phyloP scores from a whole-genome alignment of 2,888 invertebrate species.

The Nymphalis c-album region DNA sequence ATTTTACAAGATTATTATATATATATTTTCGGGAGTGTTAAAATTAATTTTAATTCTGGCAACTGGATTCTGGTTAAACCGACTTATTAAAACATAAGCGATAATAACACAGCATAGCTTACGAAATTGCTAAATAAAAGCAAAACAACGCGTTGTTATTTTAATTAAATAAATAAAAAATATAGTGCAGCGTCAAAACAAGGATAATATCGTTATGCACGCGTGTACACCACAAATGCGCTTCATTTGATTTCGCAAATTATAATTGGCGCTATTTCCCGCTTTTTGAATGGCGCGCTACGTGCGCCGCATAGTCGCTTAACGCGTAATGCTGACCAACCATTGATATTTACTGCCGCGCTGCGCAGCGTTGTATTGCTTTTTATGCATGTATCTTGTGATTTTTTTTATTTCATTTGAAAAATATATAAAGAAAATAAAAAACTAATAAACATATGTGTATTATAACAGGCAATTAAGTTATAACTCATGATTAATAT shows the following conservation, averaged over 20 bases:
- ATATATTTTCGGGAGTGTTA: no score
- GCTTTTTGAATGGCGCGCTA: slow-evolving; percentile 55
- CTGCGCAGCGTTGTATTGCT: background rate
- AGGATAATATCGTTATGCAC: slow-evolving; percentile 22
- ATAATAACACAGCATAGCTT: no score
- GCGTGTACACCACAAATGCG: slow-evolving; percentile 36
- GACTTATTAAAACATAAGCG: no score
- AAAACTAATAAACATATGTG: background rate
- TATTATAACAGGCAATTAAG: background rate
- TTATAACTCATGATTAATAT: background rate
- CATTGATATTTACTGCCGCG: slow-evolving; percentile 16
- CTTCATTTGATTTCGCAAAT: slow-evolving; percentile 60
- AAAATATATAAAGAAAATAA: background rate
- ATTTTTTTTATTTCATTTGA: background rate
- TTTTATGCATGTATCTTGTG: background rate
- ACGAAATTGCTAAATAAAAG: background rate
- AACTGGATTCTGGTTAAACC: no score
- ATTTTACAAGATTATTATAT: no score
- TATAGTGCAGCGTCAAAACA: slow-evolving; percentile 14
- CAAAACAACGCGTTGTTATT: background rate
- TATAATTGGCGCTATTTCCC: slow-evolving; percentile 60
- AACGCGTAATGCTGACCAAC: slow-evolving; percentile 21
- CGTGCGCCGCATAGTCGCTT: slow-evolving; percentile 43
- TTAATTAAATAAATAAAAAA: slow-evolving; percentile 1
- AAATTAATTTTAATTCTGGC: no score